Percentiles rank a stretch among this genome's conserved stretches.
These are phyloP conservation scores for Ptychobarbus kaznakovi DNA, from an alignment of 2,797 vertebrate species.

Conservation along the genomic window DNA sequence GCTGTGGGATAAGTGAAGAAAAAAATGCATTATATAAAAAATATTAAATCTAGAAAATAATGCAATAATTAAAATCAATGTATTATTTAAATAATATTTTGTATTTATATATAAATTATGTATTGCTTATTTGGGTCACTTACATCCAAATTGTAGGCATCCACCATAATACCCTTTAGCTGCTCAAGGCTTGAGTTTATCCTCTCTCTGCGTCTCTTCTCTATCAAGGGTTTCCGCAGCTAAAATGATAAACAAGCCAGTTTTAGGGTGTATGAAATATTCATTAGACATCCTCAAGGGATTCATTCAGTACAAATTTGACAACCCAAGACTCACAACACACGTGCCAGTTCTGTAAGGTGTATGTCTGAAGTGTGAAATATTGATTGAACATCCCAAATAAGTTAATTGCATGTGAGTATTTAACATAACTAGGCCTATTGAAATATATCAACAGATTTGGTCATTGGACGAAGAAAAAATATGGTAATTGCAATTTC, in stretches of 20 bases:
- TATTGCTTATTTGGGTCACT: slow-evolving; percentile 42
- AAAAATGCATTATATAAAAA: no score
- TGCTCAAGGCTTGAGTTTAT: slow-evolving; percentile 72
- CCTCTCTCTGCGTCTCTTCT: slow-evolving; percentile 69
- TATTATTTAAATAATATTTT: not conserved
- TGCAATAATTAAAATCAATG: not conserved
- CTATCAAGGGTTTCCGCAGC: slow-evolving; percentile 71
- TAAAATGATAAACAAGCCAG: slow-evolving; percentile 42
- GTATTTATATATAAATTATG: not conserved
- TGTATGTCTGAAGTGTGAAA: not conserved
- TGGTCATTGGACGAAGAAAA: not conserved
- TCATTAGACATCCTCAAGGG: not conserved
- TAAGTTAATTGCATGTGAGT: not conserved
- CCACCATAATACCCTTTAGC: slow-evolving; percentile 72
- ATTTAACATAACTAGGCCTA: not conserved
- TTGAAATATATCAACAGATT: not conserved
- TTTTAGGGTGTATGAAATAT: not conserved
- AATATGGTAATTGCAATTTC: not conserved
- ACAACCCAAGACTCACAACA: not conserved
- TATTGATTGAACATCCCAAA: not conserved
- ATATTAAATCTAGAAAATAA: not conserved
- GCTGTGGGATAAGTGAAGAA: slow-evolving; percentile 49
- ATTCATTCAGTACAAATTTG: not conserved
- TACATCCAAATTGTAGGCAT: slow-evolving; percentile 72
- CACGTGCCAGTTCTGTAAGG: not conserved